phyloP scores from a whole-genome alignment of 2,888 invertebrate genomes.

The Strigamia crassipes region DNA sequence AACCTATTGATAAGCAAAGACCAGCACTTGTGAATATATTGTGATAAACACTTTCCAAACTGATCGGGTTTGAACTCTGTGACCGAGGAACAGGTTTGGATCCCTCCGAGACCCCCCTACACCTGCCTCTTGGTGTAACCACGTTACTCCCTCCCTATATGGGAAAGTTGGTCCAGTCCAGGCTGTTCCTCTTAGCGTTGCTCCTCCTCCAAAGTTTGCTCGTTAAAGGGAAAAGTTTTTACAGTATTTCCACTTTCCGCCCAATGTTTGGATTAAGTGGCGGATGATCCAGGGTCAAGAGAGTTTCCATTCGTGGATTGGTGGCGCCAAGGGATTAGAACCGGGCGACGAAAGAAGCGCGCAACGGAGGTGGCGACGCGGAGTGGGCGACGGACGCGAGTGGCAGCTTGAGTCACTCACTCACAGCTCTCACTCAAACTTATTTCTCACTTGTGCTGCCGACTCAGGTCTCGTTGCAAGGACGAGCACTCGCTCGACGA shows the following conservation, averaged over 20 bases:
- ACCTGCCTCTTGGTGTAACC: background rate
- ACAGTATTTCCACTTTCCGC: background rate
- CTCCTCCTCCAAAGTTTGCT: background rate
- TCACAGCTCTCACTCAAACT: background rate
- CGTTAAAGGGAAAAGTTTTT: background rate
- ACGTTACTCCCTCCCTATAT: background rate
- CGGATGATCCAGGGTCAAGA: background rate
- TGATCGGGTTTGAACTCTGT: background rate
- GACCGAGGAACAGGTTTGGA: background rate
- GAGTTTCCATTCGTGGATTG: background rate
- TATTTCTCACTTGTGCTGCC: background rate
- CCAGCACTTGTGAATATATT: background rate
- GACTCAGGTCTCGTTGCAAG: background rate
- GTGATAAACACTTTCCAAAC: background rate
- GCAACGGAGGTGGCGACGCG: background rate
- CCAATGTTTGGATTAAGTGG: background rate
- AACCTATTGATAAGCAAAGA: background rate
- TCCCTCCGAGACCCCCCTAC: background rate
- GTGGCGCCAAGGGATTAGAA: background rate
- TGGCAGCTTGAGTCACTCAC: background rate
- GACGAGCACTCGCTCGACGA: background rate
- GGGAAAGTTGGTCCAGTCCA: background rate
- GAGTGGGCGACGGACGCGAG: background rate
- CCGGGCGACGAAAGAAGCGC: background rate
- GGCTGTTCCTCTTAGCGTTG: background rate